Evolutionary conservation across 2,888 invertebrate species (phyloP), one percentile per base, ranked within the genome.

Genomic region (Marronus borbonicus): DNA sequence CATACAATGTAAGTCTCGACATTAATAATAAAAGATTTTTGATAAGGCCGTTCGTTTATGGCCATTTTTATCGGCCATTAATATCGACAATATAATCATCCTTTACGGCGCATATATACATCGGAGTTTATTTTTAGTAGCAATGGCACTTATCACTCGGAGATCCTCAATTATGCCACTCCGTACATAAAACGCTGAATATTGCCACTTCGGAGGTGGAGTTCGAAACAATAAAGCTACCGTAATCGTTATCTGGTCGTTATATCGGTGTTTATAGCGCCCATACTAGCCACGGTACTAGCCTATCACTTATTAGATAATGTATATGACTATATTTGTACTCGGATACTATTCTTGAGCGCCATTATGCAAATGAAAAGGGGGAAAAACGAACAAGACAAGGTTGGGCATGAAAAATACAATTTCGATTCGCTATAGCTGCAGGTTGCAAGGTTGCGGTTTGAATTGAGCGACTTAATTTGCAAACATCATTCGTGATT

Each of bases 141-240:
- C 28, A 24, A 28, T 44, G 17, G 24, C 44, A 60, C 60, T 60
- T 74, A 74, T 74, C 72, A 74, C 44, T 60, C 44, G 60, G 17
- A 72, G 72, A 74, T 60, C 49, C 72, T 60, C 72, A 74, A 60
- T 74, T 74, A 74, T 74, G 44, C 44, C 44, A 74, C 60, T 74
- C 60, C 49, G 60, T 49, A 28, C 60, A 74, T 74, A 74, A 74
- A 74, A 74, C 44, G 44, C 36, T 60, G 72, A 74, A 74, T 74
- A 74, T 74, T 74, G 60, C 72, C 49, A 60, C 72, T 74, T 74
- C 72, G 44, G 60, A 74, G 72, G 72, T 74, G 72, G 72, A 60
- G 72, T 74, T 74, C 72, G 44, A 39, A 74, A 74, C 76, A 78
- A 78, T 78, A 78, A 78, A 75, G 78, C 78, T 78, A 78, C 78